phyloP scores from a whole-genome alignment of 2,888 invertebrate genomes.

The Catocala fraxini region DNA sequence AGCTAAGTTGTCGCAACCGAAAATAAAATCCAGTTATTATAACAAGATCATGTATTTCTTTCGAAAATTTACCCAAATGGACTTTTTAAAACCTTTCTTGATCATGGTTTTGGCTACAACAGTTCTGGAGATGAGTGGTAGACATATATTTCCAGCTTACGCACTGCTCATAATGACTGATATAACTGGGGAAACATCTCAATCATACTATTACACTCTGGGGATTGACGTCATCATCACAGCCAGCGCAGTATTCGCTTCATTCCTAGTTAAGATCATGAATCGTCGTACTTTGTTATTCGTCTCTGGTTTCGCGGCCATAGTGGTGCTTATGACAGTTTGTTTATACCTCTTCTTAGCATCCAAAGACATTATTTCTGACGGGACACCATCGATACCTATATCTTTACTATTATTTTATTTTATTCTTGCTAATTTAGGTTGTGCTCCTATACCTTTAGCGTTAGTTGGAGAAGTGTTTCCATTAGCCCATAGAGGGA shows the following conservation, averaged over 20 bases:
- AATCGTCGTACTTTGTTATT: constrained; percentile 67
- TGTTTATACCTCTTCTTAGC: constrained; percentile 62
- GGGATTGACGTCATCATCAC: constrained; percentile 67
- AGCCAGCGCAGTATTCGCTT: constrained; percentile 59
- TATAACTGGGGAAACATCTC: constrained; percentile 56
- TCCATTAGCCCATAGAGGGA: constrained; percentile 68
- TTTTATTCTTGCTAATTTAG: constrained; percentile 69
- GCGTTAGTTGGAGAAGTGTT: constrained; percentile 73
- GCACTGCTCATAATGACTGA: constrained; percentile 67
- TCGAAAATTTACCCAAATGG: constrained; percentile 60
- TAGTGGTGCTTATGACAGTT: constrained; percentile 51
- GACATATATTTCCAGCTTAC: constrained; percentile 69
- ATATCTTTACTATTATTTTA: constrained; percentile 61
- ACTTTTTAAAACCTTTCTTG: constrained; percentile 65
- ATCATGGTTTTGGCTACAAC: constrained; percentile 58
- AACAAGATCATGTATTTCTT: constrained; percentile 35
- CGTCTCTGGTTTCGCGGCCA: constrained; percentile 59
- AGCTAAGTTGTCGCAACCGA: constrained; percentile 31
- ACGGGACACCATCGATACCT: constrained; percentile 57
- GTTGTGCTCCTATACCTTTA: constrained; percentile 71
- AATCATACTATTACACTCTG: constrained; percentile 64
- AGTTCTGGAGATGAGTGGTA: constrained; percentile 66
- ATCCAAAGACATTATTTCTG: constrained; percentile 49
- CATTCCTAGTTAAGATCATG: constrained; percentile 63
- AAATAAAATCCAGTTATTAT: constrained; percentile 15